Evolutionary conservation across 1,140 invertebrate genomes (phyloP).

Genomic region (Platyura marginata): DNA sequence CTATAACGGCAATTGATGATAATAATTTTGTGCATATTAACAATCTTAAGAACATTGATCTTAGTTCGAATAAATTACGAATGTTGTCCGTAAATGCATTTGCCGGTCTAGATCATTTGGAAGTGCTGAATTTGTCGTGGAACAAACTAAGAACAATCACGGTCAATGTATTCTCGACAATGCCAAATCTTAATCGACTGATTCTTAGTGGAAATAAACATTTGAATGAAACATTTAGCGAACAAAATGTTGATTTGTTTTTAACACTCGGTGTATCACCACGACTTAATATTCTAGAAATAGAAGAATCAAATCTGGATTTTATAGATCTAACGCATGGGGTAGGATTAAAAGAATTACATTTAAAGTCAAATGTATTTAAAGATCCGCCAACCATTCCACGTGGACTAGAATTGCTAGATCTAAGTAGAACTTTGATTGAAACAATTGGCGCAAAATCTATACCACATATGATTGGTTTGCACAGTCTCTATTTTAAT

Average conservation of each 20-base stretch:
- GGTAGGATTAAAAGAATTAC: neutral
- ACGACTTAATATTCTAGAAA: neutral
- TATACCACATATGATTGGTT: neutral
- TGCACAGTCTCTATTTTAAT: neutral
- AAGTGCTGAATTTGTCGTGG: neutral
- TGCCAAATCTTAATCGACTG: neutral
- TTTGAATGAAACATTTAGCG: neutral
- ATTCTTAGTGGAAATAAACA: neutral
- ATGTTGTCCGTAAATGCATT: neutral
- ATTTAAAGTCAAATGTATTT: neutral
- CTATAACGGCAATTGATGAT: neutral
- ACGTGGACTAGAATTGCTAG: neutral
- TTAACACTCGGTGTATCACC: neutral
- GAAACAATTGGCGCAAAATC: neutral
- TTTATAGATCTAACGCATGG: neutral
- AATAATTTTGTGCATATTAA: neutral
- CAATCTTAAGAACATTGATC: neutral
- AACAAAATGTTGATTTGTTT: neutral
- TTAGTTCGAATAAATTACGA: neutral
- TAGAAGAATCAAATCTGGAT: neutral
- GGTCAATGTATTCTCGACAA: neutral
- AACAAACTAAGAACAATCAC: neutral
- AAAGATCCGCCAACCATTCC: neutral
- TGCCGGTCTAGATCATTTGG: neutral
- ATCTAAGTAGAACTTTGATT: neutral